Base-by-base conservation (phyloP, 2,113 vertebrate species). In the Oryzias celebensis region DNA sequence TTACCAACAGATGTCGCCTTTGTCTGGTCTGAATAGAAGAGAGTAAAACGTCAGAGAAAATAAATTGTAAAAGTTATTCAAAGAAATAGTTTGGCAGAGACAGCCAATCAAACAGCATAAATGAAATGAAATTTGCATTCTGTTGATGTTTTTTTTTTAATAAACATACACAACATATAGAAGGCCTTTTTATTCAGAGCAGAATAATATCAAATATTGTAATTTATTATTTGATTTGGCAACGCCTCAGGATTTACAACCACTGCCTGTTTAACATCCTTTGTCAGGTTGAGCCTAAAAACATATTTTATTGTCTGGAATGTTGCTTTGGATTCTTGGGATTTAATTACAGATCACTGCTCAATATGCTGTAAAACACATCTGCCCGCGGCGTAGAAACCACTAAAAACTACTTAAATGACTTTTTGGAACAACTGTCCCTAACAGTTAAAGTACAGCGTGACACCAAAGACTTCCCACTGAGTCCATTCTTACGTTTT, bases 311-410 rank as follows among this genome's bases (percentile, higher is more conserved):
- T 79, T 70, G 73, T 81, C 58, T 72, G 42, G 53, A 62, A 70
- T 71, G 53, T 73, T 56, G 49, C 65, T 71, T 23, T 8, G 58
- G 60, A 74, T 71, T 51, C 52, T 61, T 49, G 47, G 41, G 58
- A 64, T 66, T 47, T 73, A 71, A 80, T 81, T 77, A 74, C 71
- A 81, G 62, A 66, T 68, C 64, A 56, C 31, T 66, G 63, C 47
- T 62, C 56, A 23, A 41, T 57, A 22, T 62, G 61, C 70, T 47
- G 31, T 69, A 75, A 75, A 79, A 75, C 57, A 61, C 67, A 78
- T 62, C 56, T 70, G 70, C 48, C 57, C 66, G 76, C 51, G 68
- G 71, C 54, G 64, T 10, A 60, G 28, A 58, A 66, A 67, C 54
- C 46, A 48, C 20, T 24, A 16, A 70, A 50, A 58, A 62, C 14